Conservation (phyloP, 2,113 vertebrate genomes). For the Stigmatopora argus region DNA sequence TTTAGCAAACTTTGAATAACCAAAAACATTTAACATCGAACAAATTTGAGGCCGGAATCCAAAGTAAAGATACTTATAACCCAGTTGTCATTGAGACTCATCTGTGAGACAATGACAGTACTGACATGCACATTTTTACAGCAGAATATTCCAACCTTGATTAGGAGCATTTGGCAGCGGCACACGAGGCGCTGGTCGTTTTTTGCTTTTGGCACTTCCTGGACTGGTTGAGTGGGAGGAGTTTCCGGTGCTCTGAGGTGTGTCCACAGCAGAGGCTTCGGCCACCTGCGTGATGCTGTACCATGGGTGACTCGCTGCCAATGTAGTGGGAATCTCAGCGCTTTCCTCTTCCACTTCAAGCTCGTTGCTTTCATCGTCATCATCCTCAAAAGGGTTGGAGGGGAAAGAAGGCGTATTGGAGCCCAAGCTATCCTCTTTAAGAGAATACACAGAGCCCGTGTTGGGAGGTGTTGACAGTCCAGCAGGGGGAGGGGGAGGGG, state of each 20-base stretch:
- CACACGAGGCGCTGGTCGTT: slow-evolving; percentile 79
- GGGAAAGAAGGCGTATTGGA: slow-evolving; percentile 63
- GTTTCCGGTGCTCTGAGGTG: slow-evolving; percentile 36
- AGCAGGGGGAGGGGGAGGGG: slow-evolving; percentile 72
- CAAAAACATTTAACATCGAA: background rate
- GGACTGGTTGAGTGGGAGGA: slow-evolving; percentile 71
- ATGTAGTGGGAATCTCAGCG: slow-evolving; percentile 23
- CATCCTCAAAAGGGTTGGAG: slow-evolving; percentile 88
- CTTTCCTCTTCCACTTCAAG: slow-evolving; percentile 33
- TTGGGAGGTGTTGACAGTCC: slow-evolving; percentile 48
- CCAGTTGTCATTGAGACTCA: background rate
- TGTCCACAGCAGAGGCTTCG: slow-evolving; percentile 33
- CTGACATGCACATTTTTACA: background rate
- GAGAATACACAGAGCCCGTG: slow-evolving; percentile 56
- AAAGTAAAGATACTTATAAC: background rate
- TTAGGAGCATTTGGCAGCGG: slow-evolving; percentile 58
- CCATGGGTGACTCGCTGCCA: slow-evolving; percentile 82
- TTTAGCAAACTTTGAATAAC: background rate
- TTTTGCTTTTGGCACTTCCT: slow-evolving; percentile 77
- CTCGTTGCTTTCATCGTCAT: slow-evolving; percentile 60
- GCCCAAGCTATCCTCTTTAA: slow-evolving; percentile 56
- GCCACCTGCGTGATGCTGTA: slow-evolving; percentile 78
- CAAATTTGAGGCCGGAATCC: background rate
- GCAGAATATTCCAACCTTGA: slow-evolving; percentile 41
- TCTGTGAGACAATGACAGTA: background rate